Base-by-base conservation (phyloP, 2,888 invertebrate genomes). In the Torymus texanus region DNA sequence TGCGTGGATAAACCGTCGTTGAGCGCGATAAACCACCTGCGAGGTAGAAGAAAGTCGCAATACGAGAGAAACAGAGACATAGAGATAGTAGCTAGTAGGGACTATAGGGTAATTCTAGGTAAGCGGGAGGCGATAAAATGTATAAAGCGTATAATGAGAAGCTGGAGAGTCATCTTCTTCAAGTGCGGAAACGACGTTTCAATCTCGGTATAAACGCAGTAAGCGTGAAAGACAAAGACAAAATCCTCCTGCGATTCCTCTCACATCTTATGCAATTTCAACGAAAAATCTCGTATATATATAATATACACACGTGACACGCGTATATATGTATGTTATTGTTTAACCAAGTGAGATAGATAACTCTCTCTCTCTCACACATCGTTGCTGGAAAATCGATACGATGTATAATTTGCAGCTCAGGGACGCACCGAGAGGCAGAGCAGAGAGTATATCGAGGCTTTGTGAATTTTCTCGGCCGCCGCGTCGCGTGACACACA, bases 321-420 rank as follows among this genome's bases (percentile, higher is more conserved):
- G 5, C 29, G 21, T 29, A 29, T 5, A 29, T 5, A 5, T 5
- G 29, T 5, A 5, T 29, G 66, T 82, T 82, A 83, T 83, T 82
- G 82, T 84, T 84, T 84, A 83, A 83, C 83, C 84, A 82, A 84
- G 79, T 82, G 81, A 84, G 84, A 83, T 84, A 84, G 83, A 81
- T 80, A 80, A 78, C 3, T 3, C 29, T 80, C 73, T 82, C 80
- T 29, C 70, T 68, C 63, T 61, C 63, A 62, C 58, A 63, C n/a
- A 13, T 75, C 67, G 10, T 18, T 4, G 63, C 14, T 13, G 24
- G 58, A 41, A 29, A 59, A 18, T 18, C 58, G 58, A 18, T 51
- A 51, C 16, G 50, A 29, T 68, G 29, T n/a, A 24, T 24, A 55
- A 21, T 65, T 50, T 16, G 51, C 51, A 11, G 51, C 21, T 65